Percentiles rank a stretch among this genome's conserved stretches.
phyloP scores from a whole-genome alignment of 2,888 invertebrate species.

The Steinernema scapterisci region DNA sequence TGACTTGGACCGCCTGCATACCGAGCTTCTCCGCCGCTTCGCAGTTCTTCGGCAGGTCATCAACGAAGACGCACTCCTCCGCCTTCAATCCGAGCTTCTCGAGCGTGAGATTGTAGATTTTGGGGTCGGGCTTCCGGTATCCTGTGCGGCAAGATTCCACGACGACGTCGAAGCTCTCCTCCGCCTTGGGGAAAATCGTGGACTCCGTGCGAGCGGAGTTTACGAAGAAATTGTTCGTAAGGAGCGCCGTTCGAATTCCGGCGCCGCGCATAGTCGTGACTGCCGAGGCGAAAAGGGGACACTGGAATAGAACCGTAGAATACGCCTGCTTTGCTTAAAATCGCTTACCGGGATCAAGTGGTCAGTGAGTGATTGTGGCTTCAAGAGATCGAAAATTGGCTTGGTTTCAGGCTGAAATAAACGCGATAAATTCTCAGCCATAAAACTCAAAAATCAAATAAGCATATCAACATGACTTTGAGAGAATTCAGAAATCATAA shows the following conservation, averaged over 20 bases:
- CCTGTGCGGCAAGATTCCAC: conserved; percentile 54
- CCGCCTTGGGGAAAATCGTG: conserved; percentile 40
- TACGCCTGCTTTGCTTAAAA: not conserved
- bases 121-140: conserved; percentile 50
- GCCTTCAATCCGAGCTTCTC: conserved; percentile 34
- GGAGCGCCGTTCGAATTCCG: conserved; percentile 52
- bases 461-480: no score
- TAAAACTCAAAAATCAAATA: no score
- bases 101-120: conserved; percentile 55
- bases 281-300: not conserved
- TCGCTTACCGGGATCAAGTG: not conserved
- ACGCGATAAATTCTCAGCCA: no score
- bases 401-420: conserved; percentile 22
- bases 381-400: not conserved
- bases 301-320: not conserved
- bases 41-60: conserved; percentile 50
- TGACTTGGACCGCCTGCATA: conserved; percentile 47
- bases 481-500: not conserved
- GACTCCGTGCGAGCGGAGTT: conserved; percentile 41
- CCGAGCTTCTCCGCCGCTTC: conserved; percentile 53
- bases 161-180: conserved; percentile 51
- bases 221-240: conserved; percentile 56
- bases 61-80: conserved; percentile 54
- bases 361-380: not conserved
- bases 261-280: not conserved